Evolutionary conservation across 2,888 invertebrate genomes (phyloP).

Genomic region (Nemotelus nigrinus): DNA sequence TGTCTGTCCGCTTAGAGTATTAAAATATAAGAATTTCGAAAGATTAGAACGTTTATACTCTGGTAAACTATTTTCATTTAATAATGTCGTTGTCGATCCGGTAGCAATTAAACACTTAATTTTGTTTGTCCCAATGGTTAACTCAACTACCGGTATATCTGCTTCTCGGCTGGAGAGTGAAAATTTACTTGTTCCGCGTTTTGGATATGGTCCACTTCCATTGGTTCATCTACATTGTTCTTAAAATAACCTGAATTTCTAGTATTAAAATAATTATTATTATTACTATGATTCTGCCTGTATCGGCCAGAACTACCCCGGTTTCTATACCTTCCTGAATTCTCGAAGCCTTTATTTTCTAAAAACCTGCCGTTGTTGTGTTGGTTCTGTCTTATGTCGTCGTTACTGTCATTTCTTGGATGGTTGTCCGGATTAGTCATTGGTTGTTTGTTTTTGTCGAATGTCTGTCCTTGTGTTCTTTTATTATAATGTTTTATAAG

Average conservation of each 20-base stretch:
- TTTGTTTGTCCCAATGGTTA: constrained; percentile 17
- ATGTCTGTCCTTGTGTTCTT: neutral
- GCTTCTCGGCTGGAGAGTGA: too few species aligned
- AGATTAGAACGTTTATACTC: constrained; percentile 1
- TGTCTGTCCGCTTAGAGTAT: constrained; percentile 8
- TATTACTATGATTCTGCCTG: too few species aligned
- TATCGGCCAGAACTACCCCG: too few species aligned
- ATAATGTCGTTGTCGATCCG: constrained; percentile 27
- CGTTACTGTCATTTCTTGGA: constrained; percentile 11
- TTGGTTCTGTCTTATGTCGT: constrained; percentile 6
- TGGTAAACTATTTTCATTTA: constrained; percentile 20
- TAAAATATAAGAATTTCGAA: neutral
- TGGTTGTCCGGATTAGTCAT: neutral
- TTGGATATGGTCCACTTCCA: too few species aligned
- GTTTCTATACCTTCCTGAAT: neutral
- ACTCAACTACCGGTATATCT: too few species aligned
- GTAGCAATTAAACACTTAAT: constrained; percentile 35
- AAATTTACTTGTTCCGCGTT: too few species aligned
- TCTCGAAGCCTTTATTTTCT: neutral
- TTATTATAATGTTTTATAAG: constrained; percentile 38
- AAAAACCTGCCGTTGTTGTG: neutral
- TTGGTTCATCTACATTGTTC: too few species aligned
- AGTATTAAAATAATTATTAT: too few species aligned
- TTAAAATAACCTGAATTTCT: too few species aligned
- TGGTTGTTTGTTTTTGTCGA: neutral